phyloP scores from a whole-genome alignment of 2,113 vertebrate genomes.

The Gymnocephalus cernua region DNA sequence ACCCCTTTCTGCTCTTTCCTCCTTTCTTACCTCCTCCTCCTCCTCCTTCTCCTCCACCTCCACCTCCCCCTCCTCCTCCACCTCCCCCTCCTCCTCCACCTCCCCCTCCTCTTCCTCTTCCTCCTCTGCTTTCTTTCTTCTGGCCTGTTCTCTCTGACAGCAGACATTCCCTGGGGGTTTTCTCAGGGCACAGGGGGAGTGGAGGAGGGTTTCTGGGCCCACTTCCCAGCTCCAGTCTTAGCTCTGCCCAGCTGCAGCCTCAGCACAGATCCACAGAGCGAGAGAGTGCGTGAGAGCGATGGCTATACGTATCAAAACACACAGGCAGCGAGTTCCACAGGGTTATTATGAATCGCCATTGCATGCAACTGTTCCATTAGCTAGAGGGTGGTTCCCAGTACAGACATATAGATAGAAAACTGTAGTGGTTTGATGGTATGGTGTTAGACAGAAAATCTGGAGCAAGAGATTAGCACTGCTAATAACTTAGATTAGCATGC shows the following conservation, averaged over 20 bases:
- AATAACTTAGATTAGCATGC: conserved; percentile 66
- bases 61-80: conserved; percentile 27
- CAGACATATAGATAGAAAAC: conserved; percentile 67
- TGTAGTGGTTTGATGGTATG: conserved; percentile 54
- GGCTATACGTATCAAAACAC: conserved; percentile 69
- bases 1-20: conserved; percentile 54
- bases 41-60: conserved; percentile 47
- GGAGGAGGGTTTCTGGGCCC: conserved; percentile 71
- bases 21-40: conserved; percentile 37
- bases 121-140: conserved; percentile 55
- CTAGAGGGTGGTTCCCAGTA: conserved; percentile 52
- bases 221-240: conserved; percentile 70
- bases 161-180: conserved; percentile 76
- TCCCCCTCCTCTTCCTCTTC: conserved; percentile 21
- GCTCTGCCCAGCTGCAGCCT: conserved; percentile 76
- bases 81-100: conserved; percentile 40
- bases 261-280: conserved; percentile 60
- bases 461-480: conserved; percentile 65
- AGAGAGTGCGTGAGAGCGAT: conserved; percentile 74
- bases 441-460: conserved; percentile 53
- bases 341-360: conserved; percentile 59
- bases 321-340: conserved; percentile 59
- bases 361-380: conserved; percentile 73
- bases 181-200: conserved; percentile 68
- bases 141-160: conserved; percentile 71